phyloP scores from a whole-genome alignment of 2,113 vertebrate species.

The Pyrgilauda ruficollis region DNA sequence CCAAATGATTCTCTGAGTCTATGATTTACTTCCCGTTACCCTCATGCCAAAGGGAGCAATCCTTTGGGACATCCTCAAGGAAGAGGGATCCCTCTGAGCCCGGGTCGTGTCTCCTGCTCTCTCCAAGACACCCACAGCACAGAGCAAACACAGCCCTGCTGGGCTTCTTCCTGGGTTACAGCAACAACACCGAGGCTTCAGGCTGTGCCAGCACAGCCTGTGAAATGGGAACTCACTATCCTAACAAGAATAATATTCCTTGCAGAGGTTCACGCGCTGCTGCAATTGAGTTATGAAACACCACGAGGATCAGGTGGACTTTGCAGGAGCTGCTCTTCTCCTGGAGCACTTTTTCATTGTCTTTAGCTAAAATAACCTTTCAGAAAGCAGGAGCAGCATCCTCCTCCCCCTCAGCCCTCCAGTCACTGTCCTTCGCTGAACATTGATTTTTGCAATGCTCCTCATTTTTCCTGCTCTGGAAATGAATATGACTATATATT shows the following conservation, averaged over 20 bases:
- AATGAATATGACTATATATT: neutral
- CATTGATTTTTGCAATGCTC: neutral
- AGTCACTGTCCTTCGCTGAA: neutral
- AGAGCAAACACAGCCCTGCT: neutral
- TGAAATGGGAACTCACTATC: neutral
- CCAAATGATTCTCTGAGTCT: accelerated
- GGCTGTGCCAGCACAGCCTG: neutral
- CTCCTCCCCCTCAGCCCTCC: constrained; percentile 5
- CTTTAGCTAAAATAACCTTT: constrained; percentile 5
- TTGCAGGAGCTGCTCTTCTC: neutral
- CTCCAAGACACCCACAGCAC: neutral
- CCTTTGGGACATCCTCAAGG: neutral
- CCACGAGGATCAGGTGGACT: neutral
- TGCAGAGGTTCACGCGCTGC: neutral
- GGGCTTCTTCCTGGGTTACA: neutral
- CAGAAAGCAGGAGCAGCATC: neutral
- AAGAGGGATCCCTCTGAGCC: neutral
- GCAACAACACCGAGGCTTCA: neutral
- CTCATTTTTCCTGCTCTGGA: neutral
- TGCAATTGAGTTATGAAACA: neutral
- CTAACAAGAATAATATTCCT: neutral
- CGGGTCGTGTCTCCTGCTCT: neutral
- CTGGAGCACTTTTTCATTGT: neutral
- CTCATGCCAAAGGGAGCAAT: neutral
- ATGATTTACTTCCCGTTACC: neutral